These are phyloP conservation scores for Ptychoptera albimana DNA, from an alignment of 2,888 invertebrate species.

Conservation along the genomic window DNA sequence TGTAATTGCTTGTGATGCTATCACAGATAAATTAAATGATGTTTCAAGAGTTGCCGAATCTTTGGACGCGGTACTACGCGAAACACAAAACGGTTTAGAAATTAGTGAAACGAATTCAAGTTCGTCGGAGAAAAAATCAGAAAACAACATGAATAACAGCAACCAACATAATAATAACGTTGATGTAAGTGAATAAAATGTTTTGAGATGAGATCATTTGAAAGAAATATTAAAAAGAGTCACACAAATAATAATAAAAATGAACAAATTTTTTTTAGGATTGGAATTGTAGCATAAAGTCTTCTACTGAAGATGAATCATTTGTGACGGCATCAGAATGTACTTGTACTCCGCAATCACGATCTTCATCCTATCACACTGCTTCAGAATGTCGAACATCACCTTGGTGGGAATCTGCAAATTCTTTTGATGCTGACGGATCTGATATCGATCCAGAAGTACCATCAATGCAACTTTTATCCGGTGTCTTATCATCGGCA, in stretches of 20 bases:
- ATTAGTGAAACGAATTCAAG: conserved; percentile 14
- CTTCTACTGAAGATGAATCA: conserved; percentile 39
- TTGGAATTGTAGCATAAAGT: conserved; percentile 25
- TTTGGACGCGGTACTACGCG: conserved; percentile 40
- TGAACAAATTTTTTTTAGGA: conserved; percentile 20
- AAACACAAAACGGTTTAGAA: conserved; percentile 27
- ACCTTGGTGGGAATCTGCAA: conserved; percentile 41
- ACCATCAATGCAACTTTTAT: conserved; percentile 12
- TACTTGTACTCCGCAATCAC: conserved; percentile 43
- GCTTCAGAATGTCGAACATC: conserved; percentile 46
- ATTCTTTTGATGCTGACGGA: conserved; percentile 26
- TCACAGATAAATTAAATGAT: conserved; percentile 44
- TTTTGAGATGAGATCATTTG: not conserved
- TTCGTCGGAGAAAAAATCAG: conserved; percentile 20
- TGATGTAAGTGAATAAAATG: too few species aligned
- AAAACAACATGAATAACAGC: not conserved
- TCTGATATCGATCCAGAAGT: conserved; percentile 16
- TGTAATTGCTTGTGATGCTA: conserved; percentile 46
- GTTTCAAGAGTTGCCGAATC: conserved; percentile 51
- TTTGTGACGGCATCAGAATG: conserved; percentile 54
- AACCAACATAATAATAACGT: too few species aligned
- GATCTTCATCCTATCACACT: conserved; percentile 51
- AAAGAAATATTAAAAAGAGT: not conserved
- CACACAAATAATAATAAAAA: not conserved
- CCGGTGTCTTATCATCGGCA: conserved; percentile 19